These are phyloP conservation scores for Poeciliopsis infans DNA, from an alignment of 2,797 vertebrate genomes.

Conservation along the genomic window DNA sequence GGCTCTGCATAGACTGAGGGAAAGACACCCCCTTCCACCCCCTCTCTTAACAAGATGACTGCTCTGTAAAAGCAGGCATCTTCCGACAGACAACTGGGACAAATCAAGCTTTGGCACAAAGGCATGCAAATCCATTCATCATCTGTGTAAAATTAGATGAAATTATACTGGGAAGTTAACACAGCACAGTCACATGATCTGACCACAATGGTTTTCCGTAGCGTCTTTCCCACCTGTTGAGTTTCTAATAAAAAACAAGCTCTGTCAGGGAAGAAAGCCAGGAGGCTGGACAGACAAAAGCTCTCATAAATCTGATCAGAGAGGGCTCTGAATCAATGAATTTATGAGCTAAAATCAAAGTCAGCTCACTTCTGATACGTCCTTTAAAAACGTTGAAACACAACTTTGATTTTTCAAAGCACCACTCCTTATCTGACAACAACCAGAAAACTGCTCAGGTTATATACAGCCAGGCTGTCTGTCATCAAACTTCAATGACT, in stretches of 20 bases:
- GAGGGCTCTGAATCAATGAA: constrained; percentile 26
- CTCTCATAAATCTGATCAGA: constrained; percentile 22
- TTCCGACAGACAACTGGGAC: constrained; percentile 43
- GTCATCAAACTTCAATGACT: constrained; percentile 66
- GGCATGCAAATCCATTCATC: constrained; percentile 51
- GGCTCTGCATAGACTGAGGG: constrained; percentile 51
- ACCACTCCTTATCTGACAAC: constrained; percentile 36
- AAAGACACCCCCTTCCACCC: constrained; percentile 50
- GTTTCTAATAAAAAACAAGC: constrained; percentile 29
- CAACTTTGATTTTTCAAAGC: constrained; percentile 43
- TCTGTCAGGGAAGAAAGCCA: constrained; percentile 21
- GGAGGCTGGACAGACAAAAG: constrained; percentile 18
- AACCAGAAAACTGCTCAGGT: constrained; percentile 48
- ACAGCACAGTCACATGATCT: constrained; percentile 26
- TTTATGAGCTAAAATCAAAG: constrained; percentile 42
- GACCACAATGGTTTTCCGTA: constrained; percentile 23
- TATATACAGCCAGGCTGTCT: constrained; percentile 43
- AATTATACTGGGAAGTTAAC: constrained; percentile 45
- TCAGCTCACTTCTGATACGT: constrained; percentile 57
- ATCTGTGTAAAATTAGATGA: constrained; percentile 47
- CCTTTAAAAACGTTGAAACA: constrained; percentile 12
- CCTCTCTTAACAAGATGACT: constrained; percentile 52
- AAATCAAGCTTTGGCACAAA: constrained; percentile 24
- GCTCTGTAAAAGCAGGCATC: constrained; percentile 49
- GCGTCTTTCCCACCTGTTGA: constrained; percentile 52